Conservation (phyloP, 2,113 vertebrate genomes). For the Heterotilapia buettikoferi region DNA sequence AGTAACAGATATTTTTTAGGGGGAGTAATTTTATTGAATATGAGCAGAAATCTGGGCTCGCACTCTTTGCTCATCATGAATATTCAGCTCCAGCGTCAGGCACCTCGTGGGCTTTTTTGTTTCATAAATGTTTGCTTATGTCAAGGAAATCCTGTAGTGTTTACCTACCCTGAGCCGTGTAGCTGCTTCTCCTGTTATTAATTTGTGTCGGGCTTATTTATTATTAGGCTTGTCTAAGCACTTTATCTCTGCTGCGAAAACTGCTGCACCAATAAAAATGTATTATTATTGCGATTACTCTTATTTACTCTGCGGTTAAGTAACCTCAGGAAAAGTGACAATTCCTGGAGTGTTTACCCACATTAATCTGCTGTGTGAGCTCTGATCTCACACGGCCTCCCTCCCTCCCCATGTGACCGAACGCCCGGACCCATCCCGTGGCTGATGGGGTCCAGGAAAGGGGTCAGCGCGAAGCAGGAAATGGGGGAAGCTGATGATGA, state of each 20-base stretch:
- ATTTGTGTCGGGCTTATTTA: constrained; percentile 44
- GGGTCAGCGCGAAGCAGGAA: constrained; percentile 58
- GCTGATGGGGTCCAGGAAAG: constrained; percentile 52
- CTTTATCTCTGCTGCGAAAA: constrained; percentile 45
- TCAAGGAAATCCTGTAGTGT: constrained; percentile 28
- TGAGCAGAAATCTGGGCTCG: background rate
- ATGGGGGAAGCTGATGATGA: constrained; percentile 47
- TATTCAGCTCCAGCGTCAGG: background rate
- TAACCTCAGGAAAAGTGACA: constrained; percentile 38
- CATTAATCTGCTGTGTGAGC: constrained; percentile 52
- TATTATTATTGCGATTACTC: constrained; percentile 42
- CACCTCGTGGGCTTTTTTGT: background rate
- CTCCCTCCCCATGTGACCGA: constrained; percentile 6
- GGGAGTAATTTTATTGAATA: background rate
- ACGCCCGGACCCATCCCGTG: constrained; percentile 28
- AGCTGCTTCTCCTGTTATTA: constrained; percentile 5
- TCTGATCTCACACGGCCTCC: constrained; percentile 1
- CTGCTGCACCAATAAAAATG: constrained; percentile 29
- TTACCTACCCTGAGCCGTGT: constrained; percentile 34
- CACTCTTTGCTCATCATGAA: background rate
- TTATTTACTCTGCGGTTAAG: constrained; percentile 50
- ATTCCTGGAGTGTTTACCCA: constrained; percentile 53
- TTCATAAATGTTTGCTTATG: constrained; percentile 1
- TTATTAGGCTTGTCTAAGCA: constrained; percentile 30
- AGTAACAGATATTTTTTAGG: background rate